A percentile compares a stretch with the other conserved stretches of the same genome.
Conservation (phyloP, 1,140 invertebrate genomes). For the Cherax quadricarinatus region DNA sequence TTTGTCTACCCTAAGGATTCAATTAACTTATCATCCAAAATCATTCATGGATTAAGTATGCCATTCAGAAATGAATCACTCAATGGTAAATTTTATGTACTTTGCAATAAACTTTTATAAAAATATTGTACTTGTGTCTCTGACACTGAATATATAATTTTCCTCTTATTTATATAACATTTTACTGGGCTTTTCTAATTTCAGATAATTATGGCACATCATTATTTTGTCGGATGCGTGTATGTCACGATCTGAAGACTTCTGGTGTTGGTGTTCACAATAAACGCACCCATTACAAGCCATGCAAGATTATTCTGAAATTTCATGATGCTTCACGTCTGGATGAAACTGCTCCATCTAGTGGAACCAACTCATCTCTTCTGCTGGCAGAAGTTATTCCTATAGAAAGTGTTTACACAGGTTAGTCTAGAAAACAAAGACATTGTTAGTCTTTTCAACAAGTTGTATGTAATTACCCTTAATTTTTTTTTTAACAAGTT, state of each 20-base stretch:
- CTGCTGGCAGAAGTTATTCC: constrained; percentile 69
- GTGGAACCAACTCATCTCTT: constrained; percentile 52
- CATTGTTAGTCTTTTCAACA: too few species aligned
- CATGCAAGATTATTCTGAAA: constrained; percentile 84
- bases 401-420: constrained; percentile 65
- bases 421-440: constrained; percentile 19
- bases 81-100: constrained; percentile 38
- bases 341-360: constrained; percentile 46
- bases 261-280: constrained; percentile 82
- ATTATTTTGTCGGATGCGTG: constrained; percentile 78
- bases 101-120: too few species aligned
- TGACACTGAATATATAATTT: not conserved
- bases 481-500: too few species aligned
- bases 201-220: constrained; percentile 63
- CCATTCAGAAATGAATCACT: constrained; percentile 64
- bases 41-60: constrained; percentile 79
- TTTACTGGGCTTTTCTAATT: not conserved
- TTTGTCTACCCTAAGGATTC: constrained; percentile 89
- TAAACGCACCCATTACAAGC: constrained; percentile 82
- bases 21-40: constrained; percentile 81
- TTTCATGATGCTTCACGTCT: constrained; percentile 63
- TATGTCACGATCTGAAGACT: constrained; percentile 79
- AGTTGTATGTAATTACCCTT: too few species aligned
- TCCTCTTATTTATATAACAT: not conserved
- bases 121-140: too few species aligned